These are phyloP conservation scores for Melopsittacus undulatus DNA, from an alignment of 2,797 vertebrate genomes.

Conservation along the genomic window DNA sequence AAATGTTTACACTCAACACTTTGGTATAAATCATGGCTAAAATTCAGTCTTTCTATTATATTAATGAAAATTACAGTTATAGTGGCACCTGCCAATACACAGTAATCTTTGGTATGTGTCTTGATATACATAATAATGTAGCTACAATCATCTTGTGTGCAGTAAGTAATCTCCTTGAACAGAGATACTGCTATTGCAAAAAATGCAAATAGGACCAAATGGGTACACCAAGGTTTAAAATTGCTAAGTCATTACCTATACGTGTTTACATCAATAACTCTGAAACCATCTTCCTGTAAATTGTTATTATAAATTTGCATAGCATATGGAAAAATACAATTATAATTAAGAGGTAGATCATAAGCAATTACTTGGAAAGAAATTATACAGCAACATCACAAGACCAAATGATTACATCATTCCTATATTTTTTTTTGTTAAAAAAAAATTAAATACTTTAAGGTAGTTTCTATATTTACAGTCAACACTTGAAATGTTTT, in stretches of 20 bases:
- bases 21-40: background rate
- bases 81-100: background rate
- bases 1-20: background rate
- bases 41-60: background rate
- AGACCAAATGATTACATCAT: background rate
- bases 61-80: background rate
- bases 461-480: background rate
- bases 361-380: background rate
- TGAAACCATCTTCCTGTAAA: background rate
- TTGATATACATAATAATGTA: background rate
- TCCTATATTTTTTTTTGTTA: background rate
- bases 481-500: background rate
- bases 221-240: background rate
- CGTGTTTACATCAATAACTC: background rate
- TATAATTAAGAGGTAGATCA: background rate
- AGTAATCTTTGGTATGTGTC: background rate
- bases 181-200: background rate
- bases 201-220: background rate
- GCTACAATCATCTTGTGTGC: background rate
- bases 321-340: background rate
- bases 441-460: background rate
- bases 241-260: background rate
- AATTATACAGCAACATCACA: background rate
- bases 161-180: background rate
- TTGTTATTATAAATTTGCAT: background rate